Percentiles rank a stretch among this genome's conserved stretches.
phyloP scores from a whole-genome alignment of 2,797 vertebrate genomes.

The Smutsia temminckii region DNA sequence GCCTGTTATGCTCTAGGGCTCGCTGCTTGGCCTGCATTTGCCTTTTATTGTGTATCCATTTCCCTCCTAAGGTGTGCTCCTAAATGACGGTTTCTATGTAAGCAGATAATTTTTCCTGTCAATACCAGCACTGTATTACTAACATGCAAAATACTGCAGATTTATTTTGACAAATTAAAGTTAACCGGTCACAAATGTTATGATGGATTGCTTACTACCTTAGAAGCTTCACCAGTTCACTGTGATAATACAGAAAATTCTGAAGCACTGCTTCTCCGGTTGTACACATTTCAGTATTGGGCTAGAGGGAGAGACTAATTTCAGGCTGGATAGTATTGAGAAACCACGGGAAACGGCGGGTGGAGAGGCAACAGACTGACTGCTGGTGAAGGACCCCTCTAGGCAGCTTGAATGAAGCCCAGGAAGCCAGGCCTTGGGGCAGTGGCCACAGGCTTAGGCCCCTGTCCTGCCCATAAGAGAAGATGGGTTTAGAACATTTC shows the following conservation, averaged over 20 bases:
- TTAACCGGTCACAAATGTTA: conserved; percentile 78
- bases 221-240: conserved; percentile 65
- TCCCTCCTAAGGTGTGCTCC: conserved; percentile 83
- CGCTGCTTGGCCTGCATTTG: conserved; percentile 79
- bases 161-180: conserved; percentile 82
- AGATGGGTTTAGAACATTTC: not conserved
- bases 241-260: not conserved
- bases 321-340: not conserved
- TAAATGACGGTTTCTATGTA: conserved; percentile 81
- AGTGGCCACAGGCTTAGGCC: not conserved
- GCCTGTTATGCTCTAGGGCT: conserved; percentile 83
- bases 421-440: not conserved
- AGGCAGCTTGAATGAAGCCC: not conserved
- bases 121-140: conserved; percentile 84
- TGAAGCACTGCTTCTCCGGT: conserved; percentile 35
- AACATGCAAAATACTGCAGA: conserved; percentile 81
- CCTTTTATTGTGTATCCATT: conserved; percentile 83
- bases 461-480: not conserved
- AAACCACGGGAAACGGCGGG: not conserved
- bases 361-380: not conserved
- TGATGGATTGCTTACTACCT: conserved; percentile 64
- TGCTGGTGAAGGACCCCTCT: not conserved
- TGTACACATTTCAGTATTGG: not conserved
- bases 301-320: not conserved
- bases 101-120: conserved; percentile 79